Conservation (phyloP, 1,140 invertebrate species). For the Drosophila sturtevanti region DNA sequence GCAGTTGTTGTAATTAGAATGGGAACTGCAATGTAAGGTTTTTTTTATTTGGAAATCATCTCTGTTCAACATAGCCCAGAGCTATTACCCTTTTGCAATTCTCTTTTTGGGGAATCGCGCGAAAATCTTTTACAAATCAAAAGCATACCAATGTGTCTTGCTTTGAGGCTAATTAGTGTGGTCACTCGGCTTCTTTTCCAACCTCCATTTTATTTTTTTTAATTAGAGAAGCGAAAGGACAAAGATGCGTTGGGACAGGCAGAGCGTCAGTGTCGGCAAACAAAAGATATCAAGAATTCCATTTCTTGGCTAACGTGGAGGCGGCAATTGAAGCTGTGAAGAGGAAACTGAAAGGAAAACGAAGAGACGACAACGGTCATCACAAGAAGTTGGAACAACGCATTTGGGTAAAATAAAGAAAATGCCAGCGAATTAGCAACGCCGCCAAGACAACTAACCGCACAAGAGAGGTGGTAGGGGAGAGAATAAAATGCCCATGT, state of each 20-base stretch:
- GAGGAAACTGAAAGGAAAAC: slow-evolving; percentile 32
- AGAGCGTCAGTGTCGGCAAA: slow-evolving; percentile 70
- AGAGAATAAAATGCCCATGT: slow-evolving; percentile 75
- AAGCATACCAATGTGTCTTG: slow-evolving; percentile 73
- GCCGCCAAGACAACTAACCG: slow-evolving; percentile 25
- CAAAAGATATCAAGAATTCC: slow-evolving; percentile 81
- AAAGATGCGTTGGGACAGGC: slow-evolving; percentile 74
- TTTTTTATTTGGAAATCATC: neutral
- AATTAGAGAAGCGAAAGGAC: slow-evolving; percentile 77
- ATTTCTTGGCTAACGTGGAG: slow-evolving; percentile 64
- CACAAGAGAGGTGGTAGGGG: slow-evolving; percentile 44
- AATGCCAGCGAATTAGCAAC: slow-evolving; percentile 76
- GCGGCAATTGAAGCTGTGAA: slow-evolving; percentile 53
- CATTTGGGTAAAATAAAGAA: slow-evolving; percentile 79
- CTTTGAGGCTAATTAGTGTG: slow-evolving; percentile 78
- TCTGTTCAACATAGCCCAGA: neutral
- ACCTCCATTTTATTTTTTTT: slow-evolving; percentile 54
- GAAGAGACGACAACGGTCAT: slow-evolving; percentile 61
- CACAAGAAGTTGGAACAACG: slow-evolving; percentile 60
- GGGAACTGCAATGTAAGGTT: slow-evolving; percentile 36
- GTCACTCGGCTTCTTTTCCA: slow-evolving; percentile 52
- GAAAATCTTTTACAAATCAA: slow-evolving; percentile 79
- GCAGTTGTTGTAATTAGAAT: slow-evolving; percentile 59
- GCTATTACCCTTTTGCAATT: neutral
- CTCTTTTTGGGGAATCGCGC: slow-evolving; percentile 46